Percentiles rank a stretch among this genome's conserved stretches.
phyloP scores from a whole-genome alignment of 2,113 vertebrate species.

The Cochlearius cochlearius region DNA sequence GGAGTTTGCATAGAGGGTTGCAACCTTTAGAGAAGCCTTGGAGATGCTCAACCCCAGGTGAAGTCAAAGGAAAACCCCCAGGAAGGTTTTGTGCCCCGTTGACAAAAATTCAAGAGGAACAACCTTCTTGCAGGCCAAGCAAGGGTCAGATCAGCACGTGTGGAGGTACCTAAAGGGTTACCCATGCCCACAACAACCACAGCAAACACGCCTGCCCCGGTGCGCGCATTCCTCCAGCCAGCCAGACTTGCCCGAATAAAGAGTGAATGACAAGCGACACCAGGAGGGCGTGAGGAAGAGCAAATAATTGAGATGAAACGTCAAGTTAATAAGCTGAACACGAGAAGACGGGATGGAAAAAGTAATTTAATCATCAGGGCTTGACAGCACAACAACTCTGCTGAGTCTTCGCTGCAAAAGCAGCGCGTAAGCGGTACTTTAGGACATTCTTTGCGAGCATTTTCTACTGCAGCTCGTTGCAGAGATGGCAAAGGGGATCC shows the following conservation, averaged over 20 bases:
- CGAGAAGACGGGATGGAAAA: rapidly evolving
- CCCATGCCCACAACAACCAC: background rate
- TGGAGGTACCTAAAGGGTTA: background rate
- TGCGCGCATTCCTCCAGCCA: background rate
- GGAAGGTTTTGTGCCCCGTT: rapidly evolving
- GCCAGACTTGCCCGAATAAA: background rate
- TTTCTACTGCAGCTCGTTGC: rapidly evolving
- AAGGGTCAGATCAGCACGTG: rapidly evolving
- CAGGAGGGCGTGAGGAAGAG: background rate
- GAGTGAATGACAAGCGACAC: background rate
- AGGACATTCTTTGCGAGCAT: background rate
- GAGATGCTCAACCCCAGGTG: background rate
- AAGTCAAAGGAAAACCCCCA: background rate
- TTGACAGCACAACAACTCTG: background rate
- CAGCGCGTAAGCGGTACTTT: rapidly evolving
- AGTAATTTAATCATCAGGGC: background rate
- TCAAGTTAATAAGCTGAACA: background rate
- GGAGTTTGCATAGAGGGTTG: background rate
- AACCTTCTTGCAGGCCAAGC: rapidly evolving
- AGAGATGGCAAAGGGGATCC: background rate
- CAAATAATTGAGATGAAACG: background rate
- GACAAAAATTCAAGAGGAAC: background rate
- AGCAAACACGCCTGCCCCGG: background rate
- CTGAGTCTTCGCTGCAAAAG: rapidly evolving
- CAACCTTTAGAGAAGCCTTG: background rate